A percentile compares a stretch with the other conserved stretches of the same genome.
These are phyloP conservation scores for Mola mola DNA, from an alignment of 2,113 vertebrate genomes.

Conservation along the genomic window DNA sequence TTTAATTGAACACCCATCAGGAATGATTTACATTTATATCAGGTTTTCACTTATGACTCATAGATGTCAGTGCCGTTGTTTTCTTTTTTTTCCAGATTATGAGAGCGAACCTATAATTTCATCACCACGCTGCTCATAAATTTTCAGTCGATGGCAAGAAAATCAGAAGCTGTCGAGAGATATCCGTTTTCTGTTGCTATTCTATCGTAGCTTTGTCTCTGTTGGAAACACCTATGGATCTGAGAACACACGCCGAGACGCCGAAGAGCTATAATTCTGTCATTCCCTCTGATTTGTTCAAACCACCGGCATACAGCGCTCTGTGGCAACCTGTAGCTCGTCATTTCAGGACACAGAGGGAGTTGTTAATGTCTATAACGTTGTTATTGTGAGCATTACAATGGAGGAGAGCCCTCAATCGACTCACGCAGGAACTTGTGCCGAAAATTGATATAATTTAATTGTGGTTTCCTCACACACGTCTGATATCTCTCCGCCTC, in stretches of 20 bases:
- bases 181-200: not conserved
- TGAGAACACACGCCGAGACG: conserved; percentile 9
- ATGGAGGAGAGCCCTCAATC: conserved; percentile 3
- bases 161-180: conserved; percentile 17
- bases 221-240: conserved; percentile 27
- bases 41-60: not conserved
- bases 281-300: conserved; percentile 43
- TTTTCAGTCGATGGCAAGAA: not conserved
- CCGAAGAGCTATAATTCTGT: conserved; percentile 7
- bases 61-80: too few species aligned
- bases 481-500: conserved; percentile 4
- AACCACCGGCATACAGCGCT: conserved; percentile 25
- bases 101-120: conserved; percentile 2
- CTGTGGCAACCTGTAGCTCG: too few species aligned
- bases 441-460: conserved; percentile 15
- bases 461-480: conserved; percentile 21
- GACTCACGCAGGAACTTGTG: conserved; percentile 4
- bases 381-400: conserved; percentile 19
- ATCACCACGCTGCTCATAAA: not conserved
- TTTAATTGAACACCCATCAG: too few species aligned
- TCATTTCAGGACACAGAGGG: too few species aligned
- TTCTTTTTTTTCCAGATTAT: too few species aligned
- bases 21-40: too few species aligned
- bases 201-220: conserved; percentile 12
- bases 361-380: too few species aligned